Conservation (phyloP, 2,113 vertebrate genomes). For the Datnioides undecimradiatus region DNA sequence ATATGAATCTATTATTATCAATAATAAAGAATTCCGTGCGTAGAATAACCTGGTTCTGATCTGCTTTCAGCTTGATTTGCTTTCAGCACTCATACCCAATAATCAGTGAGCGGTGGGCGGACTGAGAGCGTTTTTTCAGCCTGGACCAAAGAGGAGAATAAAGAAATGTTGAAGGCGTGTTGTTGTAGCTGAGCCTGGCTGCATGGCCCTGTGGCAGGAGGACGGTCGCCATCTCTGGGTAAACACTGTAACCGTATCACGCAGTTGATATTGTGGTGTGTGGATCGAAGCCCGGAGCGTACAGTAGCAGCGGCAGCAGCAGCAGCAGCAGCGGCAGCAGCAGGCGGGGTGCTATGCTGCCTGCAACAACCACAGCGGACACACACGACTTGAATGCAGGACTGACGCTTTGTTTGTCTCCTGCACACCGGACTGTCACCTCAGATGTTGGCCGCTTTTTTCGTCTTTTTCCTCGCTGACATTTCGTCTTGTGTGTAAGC, state of each 20-base stretch:
- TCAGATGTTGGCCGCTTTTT: constrained; percentile 37
- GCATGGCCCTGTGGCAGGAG: constrained; percentile 53
- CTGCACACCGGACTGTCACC: constrained; percentile 60
- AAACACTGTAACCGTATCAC: constrained; percentile 68
- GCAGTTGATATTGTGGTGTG: constrained; percentile 62
- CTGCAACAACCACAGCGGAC: constrained; percentile 61
- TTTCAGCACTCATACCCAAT: too few relatives aligned
- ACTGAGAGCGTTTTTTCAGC: constrained; percentile 22
- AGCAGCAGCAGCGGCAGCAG: constrained; percentile 27
- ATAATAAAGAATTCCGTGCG: too few relatives aligned
- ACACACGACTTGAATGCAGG: constrained; percentile 54
- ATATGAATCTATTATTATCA: too few relatives aligned
- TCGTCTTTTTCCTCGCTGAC: constrained; percentile 5
- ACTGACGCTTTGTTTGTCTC: constrained; percentile 70
- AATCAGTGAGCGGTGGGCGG: constrained; percentile 33
- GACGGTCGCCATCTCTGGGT: constrained; percentile 78
- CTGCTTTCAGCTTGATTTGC: too few relatives aligned
- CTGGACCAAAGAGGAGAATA: constrained; percentile 10
- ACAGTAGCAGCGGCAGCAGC: constrained; percentile 59
- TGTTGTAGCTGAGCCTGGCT: constrained; percentile 45
- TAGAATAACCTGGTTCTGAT: too few relatives aligned
- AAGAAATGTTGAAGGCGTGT: constrained; percentile 37
- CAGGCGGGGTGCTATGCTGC: constrained; percentile 67
- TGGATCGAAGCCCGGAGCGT: constrained; percentile 38
- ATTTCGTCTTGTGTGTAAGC: constrained; percentile 22